Conservation (phyloP, 1,140 invertebrate species). For the Stenopsyche tienmushanensis region DNA sequence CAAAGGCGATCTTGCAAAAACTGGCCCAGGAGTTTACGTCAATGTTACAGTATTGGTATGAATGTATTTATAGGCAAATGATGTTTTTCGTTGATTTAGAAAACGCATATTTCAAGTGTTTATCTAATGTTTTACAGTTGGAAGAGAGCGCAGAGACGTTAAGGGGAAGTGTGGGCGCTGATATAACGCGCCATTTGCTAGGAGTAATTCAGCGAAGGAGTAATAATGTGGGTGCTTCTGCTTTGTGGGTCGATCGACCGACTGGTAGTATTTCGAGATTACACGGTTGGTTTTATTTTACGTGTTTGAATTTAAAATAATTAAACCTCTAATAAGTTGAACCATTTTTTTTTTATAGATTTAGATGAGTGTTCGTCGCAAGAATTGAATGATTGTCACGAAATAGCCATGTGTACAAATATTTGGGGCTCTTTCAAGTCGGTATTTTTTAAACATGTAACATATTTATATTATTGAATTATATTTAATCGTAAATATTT, state of each 20-base stretch:
- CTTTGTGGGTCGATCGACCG: conserved; percentile 77
- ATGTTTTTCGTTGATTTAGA: neutral
- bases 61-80: neutral
- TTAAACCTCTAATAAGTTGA: neutral
- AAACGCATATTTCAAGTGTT: neutral
- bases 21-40: conserved; percentile 73
- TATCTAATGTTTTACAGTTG: conserved; percentile 56
- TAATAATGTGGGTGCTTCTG: conserved; percentile 84
- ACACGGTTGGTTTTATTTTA: conserved; percentile 53
- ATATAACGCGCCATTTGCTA: conserved; percentile 80
- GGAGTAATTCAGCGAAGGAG: conserved; percentile 77
- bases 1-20: conserved; percentile 63
- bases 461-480: neutral
- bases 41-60: conserved; percentile 76
- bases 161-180: conserved; percentile 59
- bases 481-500: neutral
- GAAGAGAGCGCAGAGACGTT: conserved; percentile 71
- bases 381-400: conserved; percentile 90
- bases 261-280: conserved; percentile 72
- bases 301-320: neutral
- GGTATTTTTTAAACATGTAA: conserved; percentile 12
- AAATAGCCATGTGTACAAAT: conserved; percentile 83
- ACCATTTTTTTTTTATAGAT: conserved; percentile 59
- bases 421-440: conserved; percentile 82
- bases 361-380: conserved; percentile 84